phyloP scores from a whole-genome alignment of 92 coral and sea anemone species.

The Pocillopora meandrina region DNA sequence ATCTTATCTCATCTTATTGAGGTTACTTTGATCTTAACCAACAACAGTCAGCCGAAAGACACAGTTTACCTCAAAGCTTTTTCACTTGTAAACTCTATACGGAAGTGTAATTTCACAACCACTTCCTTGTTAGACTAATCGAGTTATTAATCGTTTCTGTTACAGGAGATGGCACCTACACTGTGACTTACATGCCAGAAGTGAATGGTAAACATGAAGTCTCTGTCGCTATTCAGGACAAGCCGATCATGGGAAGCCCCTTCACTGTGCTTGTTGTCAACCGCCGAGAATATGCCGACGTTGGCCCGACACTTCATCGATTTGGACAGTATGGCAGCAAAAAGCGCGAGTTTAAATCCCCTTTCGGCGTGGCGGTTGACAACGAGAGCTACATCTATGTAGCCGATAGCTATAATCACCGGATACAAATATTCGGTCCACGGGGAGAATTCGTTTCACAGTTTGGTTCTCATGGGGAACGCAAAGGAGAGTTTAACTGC shows the following conservation, averaged over 20 bases:
- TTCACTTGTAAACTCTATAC: too few species aligned
- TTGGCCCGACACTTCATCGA: slow-evolving; percentile 92
- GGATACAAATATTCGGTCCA: slow-evolving; percentile 89
- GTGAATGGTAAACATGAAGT: slow-evolving; percentile 92
- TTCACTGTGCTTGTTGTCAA: slow-evolving; percentile 94
- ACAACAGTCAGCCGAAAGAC: too few species aligned
- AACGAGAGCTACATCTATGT: slow-evolving; percentile 85
- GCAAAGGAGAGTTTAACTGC: slow-evolving; percentile 97
- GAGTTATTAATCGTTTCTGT: neutral
- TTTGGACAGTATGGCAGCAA: slow-evolving; percentile 99
- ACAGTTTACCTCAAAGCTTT: too few species aligned
- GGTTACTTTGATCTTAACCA: too few species aligned
- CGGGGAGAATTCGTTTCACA: slow-evolving; percentile 86
- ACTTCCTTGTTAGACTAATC: neutral
- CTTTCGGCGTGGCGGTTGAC: slow-evolving; percentile 93
- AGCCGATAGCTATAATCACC: slow-evolving; percentile 98
- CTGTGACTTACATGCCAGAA: slow-evolving; percentile 87
- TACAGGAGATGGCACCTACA: slow-evolving; percentile 92
- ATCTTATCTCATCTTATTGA: too few species aligned
- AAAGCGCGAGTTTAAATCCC: slow-evolving; percentile 96
- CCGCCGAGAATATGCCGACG: slow-evolving; percentile 97
- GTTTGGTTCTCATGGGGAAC: slow-evolving; percentile 97
- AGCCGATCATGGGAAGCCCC: slow-evolving; percentile 98
- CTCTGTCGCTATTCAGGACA: slow-evolving; percentile 88
- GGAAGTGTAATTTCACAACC: neutral